Base-by-base conservation (phyloP, 2,113 vertebrate species). In the Cryptotis parvus region DNA sequence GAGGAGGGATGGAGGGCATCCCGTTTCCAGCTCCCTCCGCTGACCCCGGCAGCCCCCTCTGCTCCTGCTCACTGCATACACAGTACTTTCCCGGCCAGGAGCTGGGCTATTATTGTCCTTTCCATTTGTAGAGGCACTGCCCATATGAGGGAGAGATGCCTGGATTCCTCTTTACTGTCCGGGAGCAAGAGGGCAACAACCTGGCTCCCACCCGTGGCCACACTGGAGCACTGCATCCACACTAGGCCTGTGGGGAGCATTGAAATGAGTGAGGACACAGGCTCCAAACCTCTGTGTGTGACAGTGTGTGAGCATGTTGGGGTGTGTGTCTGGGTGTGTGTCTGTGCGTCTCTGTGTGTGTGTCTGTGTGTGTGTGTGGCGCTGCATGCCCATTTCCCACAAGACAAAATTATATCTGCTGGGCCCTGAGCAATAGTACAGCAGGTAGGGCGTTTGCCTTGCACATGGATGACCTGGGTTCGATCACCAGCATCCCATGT, bases 261-360 rank as follows among this genome's bases (percentile, higher is more conserved):
- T 12, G 58, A 11, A 49, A 0, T 15, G 39, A 87, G 43, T 9
- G n/a, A n/a, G 33, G 33, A 41, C 68, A 29, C 0, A 1, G 20
- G 29, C 33, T 65, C 10, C 0, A 0, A 58, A 33, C 43, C 24
- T 8, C 0, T 35, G 0, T 39, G 61, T 73, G 43, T 74, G 52
- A 6, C 5, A 0, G 1, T 24, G 52, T 10, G 4, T 2, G 22
- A 9, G 6, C 18, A 6, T 20, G 27, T 35, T n/a, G 14, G 8
- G 7, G n/a, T 55, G 43, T 3, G 9, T 0, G 0, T 27, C n/a
- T 43, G 61, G 66, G 37, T 66, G 35, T 5, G 3, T 0, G 0
- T 12, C 39, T 7, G 8, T 2, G 12, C 22, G 7, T 0, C n/a
- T 33, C 45, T 49, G 6, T 26, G n/a, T 43, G 35, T 4, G 10